These are phyloP conservation scores for Pemphredon lugubris DNA, from an alignment of 2,888 invertebrate genomes.

Conservation along the genomic window DNA sequence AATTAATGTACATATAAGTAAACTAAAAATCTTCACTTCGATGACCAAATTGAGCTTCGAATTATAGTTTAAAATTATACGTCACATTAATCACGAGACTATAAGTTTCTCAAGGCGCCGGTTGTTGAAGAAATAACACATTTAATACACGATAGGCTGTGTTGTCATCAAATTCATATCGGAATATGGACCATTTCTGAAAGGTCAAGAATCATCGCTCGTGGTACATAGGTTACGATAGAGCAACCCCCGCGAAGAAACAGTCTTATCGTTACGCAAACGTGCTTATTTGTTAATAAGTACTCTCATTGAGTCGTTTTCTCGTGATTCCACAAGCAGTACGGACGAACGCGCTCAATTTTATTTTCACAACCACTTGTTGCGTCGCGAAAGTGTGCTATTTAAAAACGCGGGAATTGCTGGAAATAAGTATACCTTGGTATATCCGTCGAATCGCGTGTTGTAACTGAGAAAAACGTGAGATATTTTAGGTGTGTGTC, in stretches of 20 bases:
- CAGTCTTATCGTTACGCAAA: slow-evolving; percentile 13
- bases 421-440: no score
- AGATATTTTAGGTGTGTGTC: no score
- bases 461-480: neutral
- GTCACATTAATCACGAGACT: no score
- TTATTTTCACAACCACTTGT: slow-evolving; percentile 29
- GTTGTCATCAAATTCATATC: no score
- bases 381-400: slow-evolving; percentile 13
- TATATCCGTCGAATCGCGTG: slow-evolving; percentile 15
- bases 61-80: no score
- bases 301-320: slow-evolving; percentile 4
- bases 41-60: no score
- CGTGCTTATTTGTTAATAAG: slow-evolving; percentile 14
- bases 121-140: no score
- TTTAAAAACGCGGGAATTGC: neutral
- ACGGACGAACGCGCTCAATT: neutral
- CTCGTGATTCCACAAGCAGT: neutral
- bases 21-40: no score
- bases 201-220: slow-evolving; percentile 50
- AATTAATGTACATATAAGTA: no score
- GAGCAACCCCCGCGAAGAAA: slow-evolving; percentile 56
- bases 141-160: no score
- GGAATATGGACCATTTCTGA: no score
- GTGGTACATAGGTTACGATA: slow-evolving; percentile 33
- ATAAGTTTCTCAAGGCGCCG: no score